These are phyloP conservation scores for Thunnus maccoyii DNA, from an alignment of 2,113 vertebrate genomes.

Conservation along the genomic window DNA sequence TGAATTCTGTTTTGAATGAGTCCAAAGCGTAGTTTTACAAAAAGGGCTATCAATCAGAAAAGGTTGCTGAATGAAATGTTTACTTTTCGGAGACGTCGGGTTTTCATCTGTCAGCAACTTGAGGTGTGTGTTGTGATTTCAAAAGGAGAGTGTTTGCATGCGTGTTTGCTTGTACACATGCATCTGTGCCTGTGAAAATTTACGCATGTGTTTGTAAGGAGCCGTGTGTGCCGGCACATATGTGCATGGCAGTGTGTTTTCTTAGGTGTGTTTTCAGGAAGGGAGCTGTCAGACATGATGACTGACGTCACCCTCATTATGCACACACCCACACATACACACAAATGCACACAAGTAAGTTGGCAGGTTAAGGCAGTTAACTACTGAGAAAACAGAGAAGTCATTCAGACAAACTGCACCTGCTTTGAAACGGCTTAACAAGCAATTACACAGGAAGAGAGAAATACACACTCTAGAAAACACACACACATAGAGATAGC, in stretches of 20 bases:
- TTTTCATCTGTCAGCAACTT: constrained; percentile 63
- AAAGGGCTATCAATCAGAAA: constrained; percentile 54
- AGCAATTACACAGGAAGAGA: constrained; percentile 66
- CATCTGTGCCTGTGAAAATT: constrained; percentile 25
- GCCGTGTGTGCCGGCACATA: constrained; percentile 27
- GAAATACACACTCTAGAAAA: constrained; percentile 29
- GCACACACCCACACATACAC: constrained; percentile 33
- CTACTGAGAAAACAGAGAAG: constrained; percentile 77
- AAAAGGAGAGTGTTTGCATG: constrained; percentile 42
- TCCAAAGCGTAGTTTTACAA: constrained; percentile 13
- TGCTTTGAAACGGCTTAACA: constrained; percentile 78
- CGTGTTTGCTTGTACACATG: constrained; percentile 52
- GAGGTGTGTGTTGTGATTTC: constrained; percentile 51
- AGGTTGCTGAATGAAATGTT: constrained; percentile 48
- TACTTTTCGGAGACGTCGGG: constrained; percentile 43
- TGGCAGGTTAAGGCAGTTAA: constrained; percentile 74
- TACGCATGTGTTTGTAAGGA: not conserved
- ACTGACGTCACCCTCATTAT: constrained; percentile 74
- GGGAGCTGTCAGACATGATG: constrained; percentile 78
- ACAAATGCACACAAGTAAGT: constrained; percentile 10
- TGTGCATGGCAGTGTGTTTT: constrained; percentile 73
- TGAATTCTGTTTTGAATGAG: too few species aligned
- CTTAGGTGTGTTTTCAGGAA: constrained; percentile 81
- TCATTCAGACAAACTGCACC: constrained; percentile 81
- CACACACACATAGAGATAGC: constrained; percentile 37